phyloP scores from a whole-genome alignment of 2,888 invertebrate genomes.

The Ommatoiulus sabulosus region DNA sequence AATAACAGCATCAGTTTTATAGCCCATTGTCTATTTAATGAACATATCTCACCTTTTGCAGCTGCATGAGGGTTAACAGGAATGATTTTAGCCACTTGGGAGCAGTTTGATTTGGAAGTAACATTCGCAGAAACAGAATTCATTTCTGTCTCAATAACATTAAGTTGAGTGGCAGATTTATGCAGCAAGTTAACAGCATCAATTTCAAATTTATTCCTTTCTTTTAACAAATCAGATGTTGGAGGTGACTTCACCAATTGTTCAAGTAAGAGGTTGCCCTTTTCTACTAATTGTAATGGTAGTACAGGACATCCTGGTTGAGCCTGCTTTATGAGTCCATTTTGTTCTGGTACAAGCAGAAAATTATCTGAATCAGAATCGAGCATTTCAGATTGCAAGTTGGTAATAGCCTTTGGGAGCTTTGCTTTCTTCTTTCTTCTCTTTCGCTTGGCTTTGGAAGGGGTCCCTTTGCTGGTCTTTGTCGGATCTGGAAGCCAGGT shows the following conservation, averaged over 20 bases:
- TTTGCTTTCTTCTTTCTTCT: background rate
- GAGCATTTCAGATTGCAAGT: background rate
- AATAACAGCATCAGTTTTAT: too few species aligned
- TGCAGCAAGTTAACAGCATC: background rate
- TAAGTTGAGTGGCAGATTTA: background rate
- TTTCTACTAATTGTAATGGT: too few species aligned
- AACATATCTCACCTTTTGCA: background rate
- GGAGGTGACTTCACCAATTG: background rate
- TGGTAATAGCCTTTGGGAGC: background rate
- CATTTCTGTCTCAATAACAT: background rate
- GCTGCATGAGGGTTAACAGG: background rate
- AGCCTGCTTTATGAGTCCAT: background rate
- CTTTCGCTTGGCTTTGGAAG: background rate
- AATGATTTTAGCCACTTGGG: background rate
- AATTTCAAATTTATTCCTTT: background rate
- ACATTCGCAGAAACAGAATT: background rate
- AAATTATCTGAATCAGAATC: background rate
- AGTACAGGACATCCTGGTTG: background rate
- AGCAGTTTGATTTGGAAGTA: background rate
- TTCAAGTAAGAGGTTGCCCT: background rate
- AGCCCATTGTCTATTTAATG: too few species aligned
- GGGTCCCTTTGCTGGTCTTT: background rate
- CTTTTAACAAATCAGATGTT: background rate
- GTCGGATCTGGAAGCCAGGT: constrained; percentile 26
- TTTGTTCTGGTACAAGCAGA: background rate